Percentiles rank a stretch among this genome's conserved stretches.
phyloP scores from a whole-genome alignment of 1,140 invertebrate genomes.

The Lepidurus packardi region DNA sequence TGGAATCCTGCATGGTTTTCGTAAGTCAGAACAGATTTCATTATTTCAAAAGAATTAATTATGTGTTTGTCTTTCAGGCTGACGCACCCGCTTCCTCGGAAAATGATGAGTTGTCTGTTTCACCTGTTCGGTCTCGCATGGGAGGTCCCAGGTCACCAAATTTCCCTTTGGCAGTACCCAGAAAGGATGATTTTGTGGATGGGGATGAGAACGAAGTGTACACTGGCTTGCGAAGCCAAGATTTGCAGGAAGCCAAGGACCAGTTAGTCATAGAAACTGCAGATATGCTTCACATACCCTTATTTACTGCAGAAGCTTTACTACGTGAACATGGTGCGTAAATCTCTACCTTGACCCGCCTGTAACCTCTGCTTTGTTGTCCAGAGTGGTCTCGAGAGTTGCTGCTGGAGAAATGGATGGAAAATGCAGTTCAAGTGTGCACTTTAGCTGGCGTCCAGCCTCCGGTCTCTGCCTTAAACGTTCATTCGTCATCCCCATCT shows the following conservation, averaged over 20 bases:
- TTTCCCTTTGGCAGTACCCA: background rate
- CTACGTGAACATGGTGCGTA: constrained; percentile 60
- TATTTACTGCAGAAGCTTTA: constrained; percentile 67
- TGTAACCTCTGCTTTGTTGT: constrained; percentile 32
- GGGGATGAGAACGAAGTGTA: constrained; percentile 53
- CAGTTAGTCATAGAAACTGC: constrained; percentile 65
- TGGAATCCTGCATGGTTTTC: constrained; percentile 66
- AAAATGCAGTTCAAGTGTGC: constrained; percentile 60
- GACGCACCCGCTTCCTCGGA: constrained; percentile 38
- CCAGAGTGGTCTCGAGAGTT: constrained; percentile 66
- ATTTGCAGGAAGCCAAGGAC: constrained; percentile 69
- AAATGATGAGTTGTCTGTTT: constrained; percentile 2
- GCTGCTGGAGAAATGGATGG: constrained; percentile 64
- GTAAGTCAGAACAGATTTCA: constrained; percentile 47
- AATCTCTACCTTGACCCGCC: constrained; percentile 26
- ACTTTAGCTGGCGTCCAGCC: constrained; percentile 60
- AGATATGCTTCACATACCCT: constrained; percentile 65
- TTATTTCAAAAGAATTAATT: background rate
- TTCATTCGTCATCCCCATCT: background rate
- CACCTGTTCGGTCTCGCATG: background rate
- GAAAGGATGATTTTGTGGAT: constrained; percentile 38
- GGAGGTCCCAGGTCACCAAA: background rate
- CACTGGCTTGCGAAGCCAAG: constrained; percentile 59
- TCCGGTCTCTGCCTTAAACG: constrained; percentile 49
- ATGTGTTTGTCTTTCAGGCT: constrained; percentile 40